Evolutionary conservation across 2,888 invertebrate genomes (phyloP).

Genomic region (Sminthurinus aureus): DNA sequence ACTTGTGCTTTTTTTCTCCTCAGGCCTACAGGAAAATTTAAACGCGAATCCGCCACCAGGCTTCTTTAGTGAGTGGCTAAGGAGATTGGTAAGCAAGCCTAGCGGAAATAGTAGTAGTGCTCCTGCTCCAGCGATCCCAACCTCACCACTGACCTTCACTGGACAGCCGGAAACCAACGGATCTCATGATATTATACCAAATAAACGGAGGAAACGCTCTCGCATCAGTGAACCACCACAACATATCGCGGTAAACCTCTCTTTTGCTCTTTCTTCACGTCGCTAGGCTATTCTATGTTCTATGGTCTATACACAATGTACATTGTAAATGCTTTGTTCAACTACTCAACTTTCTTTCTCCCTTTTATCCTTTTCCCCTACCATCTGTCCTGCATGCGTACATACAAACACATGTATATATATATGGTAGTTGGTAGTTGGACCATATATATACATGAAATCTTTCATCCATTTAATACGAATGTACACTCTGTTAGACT

Average conservation of each 20-base stretch:
- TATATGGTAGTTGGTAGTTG: no score
- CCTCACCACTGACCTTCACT: slow-evolving; percentile 54
- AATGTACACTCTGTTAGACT: no score
- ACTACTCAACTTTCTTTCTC: not conserved
- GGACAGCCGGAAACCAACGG: slow-evolving; percentile 42
- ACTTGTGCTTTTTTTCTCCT: no score
- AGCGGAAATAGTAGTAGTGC: slow-evolving; percentile 56
- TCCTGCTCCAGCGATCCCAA: slow-evolving; percentile 37
- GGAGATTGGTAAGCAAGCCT: slow-evolving; percentile 60
- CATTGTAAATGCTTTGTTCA: no score
- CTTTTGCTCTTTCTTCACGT: not conserved
- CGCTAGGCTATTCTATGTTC: not conserved
- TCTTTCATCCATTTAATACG: no score
- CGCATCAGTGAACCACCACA: slow-evolving; percentile 57
- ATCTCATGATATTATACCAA: slow-evolving; percentile 31
- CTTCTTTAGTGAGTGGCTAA: slow-evolving; percentile 60
- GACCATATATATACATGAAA: no score
- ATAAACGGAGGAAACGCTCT: slow-evolving; percentile 58
- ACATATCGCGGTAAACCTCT: slow-evolving; percentile 52
- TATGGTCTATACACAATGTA: not conserved
- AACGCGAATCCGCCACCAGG: slow-evolving; percentile 55
- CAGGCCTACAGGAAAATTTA: slow-evolving; percentile 39
- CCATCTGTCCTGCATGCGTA: not conserved
- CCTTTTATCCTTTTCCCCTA: not conserved
- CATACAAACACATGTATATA: no score